Conservation (phyloP, 1,140 invertebrate species). For the Sarcophaga bullata region DNA sequence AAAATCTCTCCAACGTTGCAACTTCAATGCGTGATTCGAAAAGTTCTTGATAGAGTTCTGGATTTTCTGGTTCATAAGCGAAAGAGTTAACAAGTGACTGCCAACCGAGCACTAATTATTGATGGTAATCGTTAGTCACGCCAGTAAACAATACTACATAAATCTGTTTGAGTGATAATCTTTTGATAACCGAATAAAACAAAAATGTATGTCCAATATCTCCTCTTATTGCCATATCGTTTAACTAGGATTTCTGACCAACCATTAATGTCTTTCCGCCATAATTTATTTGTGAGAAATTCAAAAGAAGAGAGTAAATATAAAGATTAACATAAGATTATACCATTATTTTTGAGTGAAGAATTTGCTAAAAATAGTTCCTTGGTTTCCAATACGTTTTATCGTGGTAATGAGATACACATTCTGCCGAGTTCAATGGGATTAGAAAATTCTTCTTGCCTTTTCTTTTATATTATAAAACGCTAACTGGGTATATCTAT, state of each 20-base stretch:
- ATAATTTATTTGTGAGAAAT: too few species aligned
- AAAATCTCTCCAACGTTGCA: background rate
- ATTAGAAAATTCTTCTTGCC: background rate
- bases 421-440: background rate
- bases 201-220: background rate
- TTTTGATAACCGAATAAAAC: background rate
- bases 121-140: background rate
- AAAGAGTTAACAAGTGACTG: background rate
- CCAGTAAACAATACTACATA: background rate
- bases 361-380: background rate
- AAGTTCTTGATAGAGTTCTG: background rate
- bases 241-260: background rate
- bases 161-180: background rate
- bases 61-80: background rate
- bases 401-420: background rate
- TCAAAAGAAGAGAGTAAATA: background rate
- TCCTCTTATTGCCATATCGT: background rate
- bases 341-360: background rate
- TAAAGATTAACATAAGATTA: background rate
- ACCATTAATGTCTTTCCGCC: background rate
- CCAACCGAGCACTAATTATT: background rate
- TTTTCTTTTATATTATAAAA: too few species aligned
- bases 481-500: background rate
- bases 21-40: background rate
- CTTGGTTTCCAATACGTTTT: background rate